Conservation (phyloP, 2,888 invertebrate genomes). For the Clitarchus hookeri region DNA sequence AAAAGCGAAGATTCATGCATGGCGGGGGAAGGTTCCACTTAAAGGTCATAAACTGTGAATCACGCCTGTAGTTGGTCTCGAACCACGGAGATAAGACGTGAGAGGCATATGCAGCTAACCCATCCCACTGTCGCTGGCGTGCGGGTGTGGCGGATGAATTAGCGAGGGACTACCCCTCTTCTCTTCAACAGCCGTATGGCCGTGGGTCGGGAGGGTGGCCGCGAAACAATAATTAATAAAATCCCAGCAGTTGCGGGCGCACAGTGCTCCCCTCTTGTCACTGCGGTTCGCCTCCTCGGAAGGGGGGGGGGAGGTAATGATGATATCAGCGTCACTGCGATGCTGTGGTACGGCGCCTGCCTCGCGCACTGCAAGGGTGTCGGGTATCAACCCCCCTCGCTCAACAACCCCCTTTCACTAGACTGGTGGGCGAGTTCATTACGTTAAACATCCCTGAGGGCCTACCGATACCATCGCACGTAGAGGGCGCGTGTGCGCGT, state of each 20-base stretch:
- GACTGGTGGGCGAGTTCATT: not conserved
- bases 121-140: no score
- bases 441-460: not conserved
- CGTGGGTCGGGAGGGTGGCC: not conserved
- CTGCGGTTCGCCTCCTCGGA: conserved; percentile 4
- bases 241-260: not conserved
- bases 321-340: not conserved
- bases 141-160: not conserved
- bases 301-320: conserved; percentile 4
- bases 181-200: no score
- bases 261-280: not conserved
- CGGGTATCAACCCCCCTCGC: not conserved
- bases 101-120: no score
- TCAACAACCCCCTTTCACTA: no score
- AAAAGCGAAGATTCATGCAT: no score
- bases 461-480: not conserved
- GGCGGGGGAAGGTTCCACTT: no score
- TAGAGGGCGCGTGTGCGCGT: no score
- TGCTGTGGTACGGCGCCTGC: not conserved
- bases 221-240: not conserved
- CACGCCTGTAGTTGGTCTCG: no score
- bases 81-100: no score
- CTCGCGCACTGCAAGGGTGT: not conserved
- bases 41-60: no score
- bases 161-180: not conserved